Evolutionary conservation across 2,888 invertebrate species (phyloP).

Genomic region (Drosophila mercatorum): DNA sequence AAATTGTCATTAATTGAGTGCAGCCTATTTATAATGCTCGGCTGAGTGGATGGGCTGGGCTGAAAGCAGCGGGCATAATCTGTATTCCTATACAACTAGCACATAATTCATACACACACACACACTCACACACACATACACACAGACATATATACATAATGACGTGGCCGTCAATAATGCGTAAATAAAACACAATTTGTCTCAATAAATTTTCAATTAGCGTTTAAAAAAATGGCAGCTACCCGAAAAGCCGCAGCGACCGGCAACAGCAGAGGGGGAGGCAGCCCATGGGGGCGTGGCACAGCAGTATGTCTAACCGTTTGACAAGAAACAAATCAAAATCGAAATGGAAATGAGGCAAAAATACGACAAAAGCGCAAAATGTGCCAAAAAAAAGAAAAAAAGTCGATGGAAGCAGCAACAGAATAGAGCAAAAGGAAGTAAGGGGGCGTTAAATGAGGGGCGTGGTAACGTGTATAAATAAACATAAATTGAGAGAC

Average conservation of each 20-base stretch:
- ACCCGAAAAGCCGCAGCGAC: constrained; percentile 43
- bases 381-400: constrained; percentile 11
- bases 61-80: constrained; percentile 17
- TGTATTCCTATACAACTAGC: constrained; percentile 36
- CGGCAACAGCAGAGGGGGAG: constrained; percentile 5
- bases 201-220: constrained; percentile 80
- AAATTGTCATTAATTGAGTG: constrained; percentile 56
- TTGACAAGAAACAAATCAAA: constrained; percentile 78
- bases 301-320: constrained; percentile 58
- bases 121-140: constrained; percentile 4
- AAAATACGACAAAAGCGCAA: constrained; percentile 21
- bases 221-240: constrained; percentile 54
- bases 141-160: background rate
- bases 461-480: constrained; percentile 13
- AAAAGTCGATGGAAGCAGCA: background rate
- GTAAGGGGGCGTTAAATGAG: background rate
- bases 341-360: constrained; percentile 70
- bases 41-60: background rate
- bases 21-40: constrained; percentile 46
- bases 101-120: constrained; percentile 41
- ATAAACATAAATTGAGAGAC: constrained; percentile 2
- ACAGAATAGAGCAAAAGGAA: background rate
- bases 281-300: constrained; percentile 35
- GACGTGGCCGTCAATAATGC: constrained; percentile 41
- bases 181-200: constrained; percentile 69